Base-by-base conservation (phyloP, 2,888 invertebrate genomes). In the Octonoba sinensis region DNA sequence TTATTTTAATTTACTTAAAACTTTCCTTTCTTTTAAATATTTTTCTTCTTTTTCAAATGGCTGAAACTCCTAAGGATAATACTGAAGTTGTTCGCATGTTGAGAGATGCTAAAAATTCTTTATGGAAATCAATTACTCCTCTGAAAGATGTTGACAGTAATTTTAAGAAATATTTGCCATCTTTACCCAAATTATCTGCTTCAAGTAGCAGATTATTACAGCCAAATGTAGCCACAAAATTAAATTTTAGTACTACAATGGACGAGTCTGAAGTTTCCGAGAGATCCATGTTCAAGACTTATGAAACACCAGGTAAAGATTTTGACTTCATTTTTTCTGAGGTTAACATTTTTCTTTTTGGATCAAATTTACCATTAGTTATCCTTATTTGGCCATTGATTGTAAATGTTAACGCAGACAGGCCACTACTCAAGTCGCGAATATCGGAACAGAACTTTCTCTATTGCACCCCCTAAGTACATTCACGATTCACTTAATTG, bases 31-130 rank as follows among this genome's bases (percentile, higher is more conserved):
- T 36, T 36, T 36, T 36, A 36, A 8, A 36, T 3, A 36, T 8
- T 36, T 36, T 36, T 27, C 27, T 27, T 27, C 27, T 3, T 27
- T 27, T 2, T 27, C 1, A 36, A 36, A 36, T 36, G 36, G 36
- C 36, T 36, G 36, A 36, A 44, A 70, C 82, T 16, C 76, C 82
- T 6, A 67, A 72, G 8, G 82, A 82, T 62, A 82, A 82, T n/a
- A 76, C 82, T 13, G 76, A 82, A 76, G 82, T 82, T 59, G 49
- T 82, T 15, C 76, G 82, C 13, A 82, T 82, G 82, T 47, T 82
- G 24, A 49, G 64, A 36, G 82, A 82, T 56, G 70, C 76, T n/a
- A 82, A 82, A 57, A 59, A 82, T 56, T 82, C 75, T 15, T 20
- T 81, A 49, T 73, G 67, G 73, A 81, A 73, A 69, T 49, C 69